Evolutionary conservation across 2,888 invertebrate genomes (phyloP), one percentile per base, ranked within the genome.

Genomic region (Drosophila paranaensis): DNA sequence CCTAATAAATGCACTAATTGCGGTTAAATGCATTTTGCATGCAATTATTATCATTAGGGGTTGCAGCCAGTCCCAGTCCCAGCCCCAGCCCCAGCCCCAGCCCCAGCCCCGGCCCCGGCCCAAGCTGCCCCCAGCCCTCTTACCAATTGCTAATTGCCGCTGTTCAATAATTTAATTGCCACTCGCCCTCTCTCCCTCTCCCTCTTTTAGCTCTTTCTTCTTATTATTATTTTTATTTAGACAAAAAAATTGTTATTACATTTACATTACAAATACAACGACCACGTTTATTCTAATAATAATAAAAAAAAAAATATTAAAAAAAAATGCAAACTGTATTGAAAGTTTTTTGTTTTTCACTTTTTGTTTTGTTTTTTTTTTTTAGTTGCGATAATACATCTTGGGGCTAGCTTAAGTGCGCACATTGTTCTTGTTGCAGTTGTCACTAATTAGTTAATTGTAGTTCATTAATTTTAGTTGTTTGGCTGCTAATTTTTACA

Each of bases 1-100:
- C 91, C 90, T 84, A 91, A 91, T 91, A 91, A 90, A 91, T 88
- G 90, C 89, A 91, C 91, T 91, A 91, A 91, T 91, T 91, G 91
- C 91, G 91, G 91, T 91, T 91, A 91, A 91, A 91, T 90, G 90
- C 90, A 84, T 85, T 90, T 91, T 86, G 80, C 88, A 84, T 88
- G 89, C 88, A 83, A 88, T 84, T 88, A 85, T 89, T 74, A 85
- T 81, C 85, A 85, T 85, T 85, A 88, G 80, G 87, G 87, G 87
- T 89, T 82, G 87, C 73, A 64, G 71, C 78, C 43, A 33, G 33
- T 35, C 20, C 65, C 11, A 35, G 11, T 25, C 16, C 45, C 45
- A 27, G 27, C 27, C 20, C 20, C 1, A 2, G 20, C 20, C 20
- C 20, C 1, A 2, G 20, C 20, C 20, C 20, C 1, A 2, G 20